Conservation (phyloP, 37 sponge, comb jelly and placozoan species). For the Hormiphora californensis region DNA sequence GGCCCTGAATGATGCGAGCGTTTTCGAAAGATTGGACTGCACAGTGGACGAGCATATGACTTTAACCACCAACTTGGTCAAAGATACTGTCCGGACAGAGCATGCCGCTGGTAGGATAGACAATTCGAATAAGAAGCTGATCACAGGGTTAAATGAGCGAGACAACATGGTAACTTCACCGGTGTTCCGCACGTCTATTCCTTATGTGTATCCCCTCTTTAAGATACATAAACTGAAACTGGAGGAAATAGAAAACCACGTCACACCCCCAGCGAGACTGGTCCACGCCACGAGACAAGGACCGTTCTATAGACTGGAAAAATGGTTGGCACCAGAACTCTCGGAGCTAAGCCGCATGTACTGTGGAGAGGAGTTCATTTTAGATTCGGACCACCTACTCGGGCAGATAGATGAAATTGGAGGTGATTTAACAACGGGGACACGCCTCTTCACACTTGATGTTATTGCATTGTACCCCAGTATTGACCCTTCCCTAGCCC, state of each 20-base stretch:
- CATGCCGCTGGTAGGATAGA: neutral
- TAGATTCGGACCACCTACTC: neutral
- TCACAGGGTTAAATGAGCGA: neutral
- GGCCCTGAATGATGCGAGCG: neutral
- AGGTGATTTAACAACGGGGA: too few species aligned
- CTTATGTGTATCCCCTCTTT: neutral
- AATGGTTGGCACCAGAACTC: neutral
- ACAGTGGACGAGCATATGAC: neutral
- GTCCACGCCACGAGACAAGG: neutral
- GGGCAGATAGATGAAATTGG: too few species aligned
- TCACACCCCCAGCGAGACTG: neutral
- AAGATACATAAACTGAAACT: neutral
- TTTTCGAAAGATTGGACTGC: neutral
- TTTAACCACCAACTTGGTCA: neutral
- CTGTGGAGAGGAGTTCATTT: conserved; percentile 11
- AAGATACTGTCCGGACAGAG: neutral
- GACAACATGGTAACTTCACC: neutral
- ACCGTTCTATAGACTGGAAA: neutral
- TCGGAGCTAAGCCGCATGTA: neutral
- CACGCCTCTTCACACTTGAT: neutral
- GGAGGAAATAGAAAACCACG: neutral
- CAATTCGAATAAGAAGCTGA: neutral
- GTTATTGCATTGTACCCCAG: conserved; percentile 1
- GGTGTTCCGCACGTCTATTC: neutral
- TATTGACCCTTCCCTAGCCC: neutral